Evolutionary conservation across 2,888 invertebrate genomes (phyloP), one percentile per base, ranked within the genome.

Genomic region (Protodeltote pygarga): DNA sequence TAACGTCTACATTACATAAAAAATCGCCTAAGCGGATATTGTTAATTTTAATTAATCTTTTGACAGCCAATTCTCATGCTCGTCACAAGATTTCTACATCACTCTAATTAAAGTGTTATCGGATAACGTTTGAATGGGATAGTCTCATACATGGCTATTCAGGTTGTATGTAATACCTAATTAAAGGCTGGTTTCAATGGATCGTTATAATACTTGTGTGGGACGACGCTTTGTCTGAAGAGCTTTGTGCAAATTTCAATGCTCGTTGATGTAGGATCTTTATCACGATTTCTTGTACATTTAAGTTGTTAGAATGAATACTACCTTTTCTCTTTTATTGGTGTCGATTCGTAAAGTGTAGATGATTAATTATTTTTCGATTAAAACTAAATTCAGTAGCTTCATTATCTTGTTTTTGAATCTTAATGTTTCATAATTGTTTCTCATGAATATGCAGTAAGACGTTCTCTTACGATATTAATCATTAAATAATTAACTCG

Each of bases 51-150:
- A 77, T 74, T 71, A 71, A 71, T 72, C 73, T 70, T 67, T 61
- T 66, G 66, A 68, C 71, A 57, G 57, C 44, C 52, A 46, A 62
- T 73, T 76, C 73, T 65, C 71, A 71, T 60, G 46, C 24, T 33
- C 42, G 66, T 66, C 68, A 59, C 52, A 54, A 64, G 66, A 68
- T 73, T 73, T 75, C 67, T 69, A 71, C 57, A 54, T 52, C 62
- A 67, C 60, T 77, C 73, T 83, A 83, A 87, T 88, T 86, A 87
- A 48, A 77, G 62, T 79, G 71, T 76, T 73, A 86, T 87, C 85
- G 62, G 83, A 83, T 83, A 81, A 64, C 77, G 61, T 81, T 84
- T 88, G 78, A 87, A 89, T 89, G 73, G 84, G 64, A 71, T 54
- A 75, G 79, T 83, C 81, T 81, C 81, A 81, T 78, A 81, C 71